phyloP scores from a whole-genome alignment of 2,888 invertebrate genomes.

The Drosophila buzzatii region DNA sequence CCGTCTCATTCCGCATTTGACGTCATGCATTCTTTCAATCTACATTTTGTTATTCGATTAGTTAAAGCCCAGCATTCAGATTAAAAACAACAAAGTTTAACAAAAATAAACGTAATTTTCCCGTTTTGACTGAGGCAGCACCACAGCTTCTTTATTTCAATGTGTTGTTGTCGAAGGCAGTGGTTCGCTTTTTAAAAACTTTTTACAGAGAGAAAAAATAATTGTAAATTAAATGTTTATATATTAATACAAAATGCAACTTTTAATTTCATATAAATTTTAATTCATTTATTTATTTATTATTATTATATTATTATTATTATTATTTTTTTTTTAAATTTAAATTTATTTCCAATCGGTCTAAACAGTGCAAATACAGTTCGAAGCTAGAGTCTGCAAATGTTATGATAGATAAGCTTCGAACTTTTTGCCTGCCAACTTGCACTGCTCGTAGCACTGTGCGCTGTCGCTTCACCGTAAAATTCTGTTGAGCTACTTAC shows the following conservation, averaged over 20 bases:
- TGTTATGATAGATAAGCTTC: background rate
- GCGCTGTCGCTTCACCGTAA: conserved; percentile 53
- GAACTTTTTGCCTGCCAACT: background rate
- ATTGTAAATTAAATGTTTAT: background rate
- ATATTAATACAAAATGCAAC: background rate
- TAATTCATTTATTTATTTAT: no score
- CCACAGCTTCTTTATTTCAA: conserved; percentile 21
- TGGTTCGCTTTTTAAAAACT: conserved; percentile 8
- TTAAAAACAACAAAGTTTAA: conserved; percentile 38
- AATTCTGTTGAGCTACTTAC: conserved; percentile 68
- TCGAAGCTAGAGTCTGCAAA: background rate
- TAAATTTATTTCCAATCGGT: background rate
- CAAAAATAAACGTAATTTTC: conserved; percentile 53
- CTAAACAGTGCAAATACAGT: background rate
- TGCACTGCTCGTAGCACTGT: conserved; percentile 31
- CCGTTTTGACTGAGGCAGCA: conserved; percentile 45
- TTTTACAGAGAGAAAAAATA: background rate
- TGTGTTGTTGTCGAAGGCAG: conserved; percentile 30
- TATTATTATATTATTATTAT: no score
- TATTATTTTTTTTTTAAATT: background rate
- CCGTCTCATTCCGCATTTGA: conserved; percentile 27
- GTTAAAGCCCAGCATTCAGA: conserved; percentile 23
- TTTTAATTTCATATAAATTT: background rate
- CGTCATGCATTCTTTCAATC: conserved; percentile 44
- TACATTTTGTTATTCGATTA: conserved; percentile 38